Base-by-base conservation (phyloP, 2,888 invertebrate species). In the Epinotia brunnichana region DNA sequence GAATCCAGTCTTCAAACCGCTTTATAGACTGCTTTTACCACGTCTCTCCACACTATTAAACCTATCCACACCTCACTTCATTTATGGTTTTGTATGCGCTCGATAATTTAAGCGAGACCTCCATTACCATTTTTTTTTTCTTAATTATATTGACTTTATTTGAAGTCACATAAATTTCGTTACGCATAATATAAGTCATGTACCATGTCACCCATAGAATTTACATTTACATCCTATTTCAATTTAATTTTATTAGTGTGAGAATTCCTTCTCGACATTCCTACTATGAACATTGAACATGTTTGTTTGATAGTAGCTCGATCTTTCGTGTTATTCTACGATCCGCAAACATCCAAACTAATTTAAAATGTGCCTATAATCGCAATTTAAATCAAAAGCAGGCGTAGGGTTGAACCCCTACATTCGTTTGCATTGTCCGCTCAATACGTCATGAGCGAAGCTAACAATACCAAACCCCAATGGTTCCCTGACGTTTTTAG, bases 371-470 rank as follows among this genome's bases (percentile, higher is more conserved):
- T 77, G 77, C 77, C 77, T 77, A 78, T 76, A 79, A 76, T 77
- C 79, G 77, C 78, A 80, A 83, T 80, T 62, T 62, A 68, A 81
- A 84, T 83, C 84, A 83, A 82, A 82, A 83, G 77, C 82, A 84
- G 13, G 82, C 54, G 70, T 72, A 74, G 87, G 87, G 86, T 86
- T 81, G 82, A 77, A 76, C 77, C 83, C 84, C 81, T 81, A 75
- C 59, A 73, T 78, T 77, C 76, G 74, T 75, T 74, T 69, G 75
- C 77, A 85, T 87, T 88, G 88, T 86, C 85, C 78, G 76, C 77
- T 74, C 76, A 77, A 78, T 81, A 78, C 78, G 79, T 82, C 82
- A 84, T 80, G 81, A 78, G 79, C 67, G 77, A 75, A 75, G 76
- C 76, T 81, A 81, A 84, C 81, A 85, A 83, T 81, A 77, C 76